These are phyloP conservation scores for Butastur rufipennis DNA, from an alignment of 2,113 vertebrate species.

Conservation along the genomic window DNA sequence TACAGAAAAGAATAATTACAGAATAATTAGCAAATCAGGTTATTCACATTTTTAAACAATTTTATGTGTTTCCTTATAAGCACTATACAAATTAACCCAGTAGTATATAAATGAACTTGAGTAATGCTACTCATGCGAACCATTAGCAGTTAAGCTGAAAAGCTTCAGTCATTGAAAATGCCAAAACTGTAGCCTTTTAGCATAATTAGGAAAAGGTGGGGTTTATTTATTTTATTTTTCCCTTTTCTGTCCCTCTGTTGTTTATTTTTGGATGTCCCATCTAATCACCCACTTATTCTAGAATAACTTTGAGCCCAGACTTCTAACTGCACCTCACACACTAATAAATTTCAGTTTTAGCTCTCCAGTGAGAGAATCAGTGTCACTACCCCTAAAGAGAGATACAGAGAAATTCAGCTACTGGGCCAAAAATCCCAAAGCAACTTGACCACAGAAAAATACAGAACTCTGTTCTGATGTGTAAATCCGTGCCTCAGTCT, in stretches of 20 bases:
- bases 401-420: not conserved
- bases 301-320: not conserved
- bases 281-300: not conserved
- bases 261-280: not conserved
- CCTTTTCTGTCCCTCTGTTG: not conserved
- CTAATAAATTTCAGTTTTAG: not conserved
- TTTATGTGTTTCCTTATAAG: not conserved
- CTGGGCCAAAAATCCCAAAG: not conserved
- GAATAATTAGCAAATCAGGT: not conserved
- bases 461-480: not conserved
- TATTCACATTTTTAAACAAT: not conserved
- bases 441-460: not conserved
- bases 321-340: not conserved
- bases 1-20: not conserved
- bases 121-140: not conserved
- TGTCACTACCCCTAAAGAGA: not conserved
- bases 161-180: not conserved
- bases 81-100: not conserved
- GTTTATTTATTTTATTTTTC: not conserved
- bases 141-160: not conserved
- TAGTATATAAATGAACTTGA: not conserved
- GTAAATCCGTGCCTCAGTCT: not conserved
- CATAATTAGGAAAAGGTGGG: not conserved
- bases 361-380: not conserved
- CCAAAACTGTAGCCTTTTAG: not conserved